Conservation (phyloP, 2,797 vertebrate species). For the Acrocephalus scirpaceus region DNA sequence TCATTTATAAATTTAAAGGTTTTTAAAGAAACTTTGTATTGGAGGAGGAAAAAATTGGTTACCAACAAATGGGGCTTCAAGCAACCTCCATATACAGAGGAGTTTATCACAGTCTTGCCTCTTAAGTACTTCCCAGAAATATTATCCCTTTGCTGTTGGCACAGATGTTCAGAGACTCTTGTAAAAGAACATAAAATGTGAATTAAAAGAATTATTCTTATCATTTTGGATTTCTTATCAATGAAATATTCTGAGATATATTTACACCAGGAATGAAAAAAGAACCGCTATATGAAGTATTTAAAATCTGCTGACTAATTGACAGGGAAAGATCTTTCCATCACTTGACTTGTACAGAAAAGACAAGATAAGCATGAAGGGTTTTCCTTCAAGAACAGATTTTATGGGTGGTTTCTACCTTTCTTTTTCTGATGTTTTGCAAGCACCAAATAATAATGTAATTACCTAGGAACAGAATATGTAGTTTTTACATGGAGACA, state of each 20-base stretch:
- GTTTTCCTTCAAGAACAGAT: not conserved
- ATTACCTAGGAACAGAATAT: not conserved
- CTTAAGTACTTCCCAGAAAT: not conserved
- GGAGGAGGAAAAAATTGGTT: not conserved
- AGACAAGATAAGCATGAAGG: not conserved
- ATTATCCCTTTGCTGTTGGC: not conserved
- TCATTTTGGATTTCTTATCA: not conserved
- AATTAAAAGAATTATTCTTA: not conserved
- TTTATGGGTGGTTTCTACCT: not conserved
- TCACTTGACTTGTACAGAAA: not conserved
- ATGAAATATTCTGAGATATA: not conserved
- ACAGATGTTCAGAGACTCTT: not conserved
- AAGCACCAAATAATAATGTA: not conserved
- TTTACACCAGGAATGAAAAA: not conserved
- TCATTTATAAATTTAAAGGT: not conserved
- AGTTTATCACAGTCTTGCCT: not conserved
- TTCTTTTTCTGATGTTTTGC: not conserved
- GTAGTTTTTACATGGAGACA: not conserved
- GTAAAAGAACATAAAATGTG: not conserved
- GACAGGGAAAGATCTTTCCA: not conserved
- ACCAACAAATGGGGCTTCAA: not conserved
- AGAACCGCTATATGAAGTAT: not conserved
- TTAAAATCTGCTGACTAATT: not conserved
- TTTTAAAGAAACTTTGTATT: not conserved
- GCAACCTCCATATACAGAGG: not conserved